Conservation (phyloP, 2,797 vertebrate genomes). For the Hapalemur alaotrensis region DNA sequence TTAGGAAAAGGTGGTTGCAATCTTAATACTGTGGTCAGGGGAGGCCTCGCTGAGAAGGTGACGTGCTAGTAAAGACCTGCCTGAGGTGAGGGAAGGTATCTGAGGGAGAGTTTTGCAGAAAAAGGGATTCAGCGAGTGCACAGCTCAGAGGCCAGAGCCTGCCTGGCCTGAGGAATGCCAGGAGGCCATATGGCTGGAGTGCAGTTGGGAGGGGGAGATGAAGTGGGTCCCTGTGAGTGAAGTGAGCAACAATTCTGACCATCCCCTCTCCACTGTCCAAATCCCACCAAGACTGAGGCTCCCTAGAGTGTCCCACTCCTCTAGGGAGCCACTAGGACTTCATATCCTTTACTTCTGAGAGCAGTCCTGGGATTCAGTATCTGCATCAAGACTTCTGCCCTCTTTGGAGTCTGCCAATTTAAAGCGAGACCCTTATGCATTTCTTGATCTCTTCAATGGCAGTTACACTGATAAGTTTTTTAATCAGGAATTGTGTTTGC, state of each 20-base stretch:
- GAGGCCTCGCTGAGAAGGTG: neutral
- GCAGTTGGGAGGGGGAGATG: neutral
- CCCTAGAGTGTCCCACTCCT: neutral
- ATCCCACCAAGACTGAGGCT: neutral
- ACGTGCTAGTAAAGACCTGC: neutral
- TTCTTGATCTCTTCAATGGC: neutral
- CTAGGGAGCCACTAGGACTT: neutral
- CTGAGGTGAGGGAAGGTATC: neutral
- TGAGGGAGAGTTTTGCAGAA: neutral
- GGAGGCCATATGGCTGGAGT: neutral
- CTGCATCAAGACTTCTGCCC: neutral
- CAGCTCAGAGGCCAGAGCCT: neutral
- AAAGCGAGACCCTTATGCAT: neutral
- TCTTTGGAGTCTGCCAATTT: neutral
- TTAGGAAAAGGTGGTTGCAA: neutral
- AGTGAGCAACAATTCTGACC: neutral
- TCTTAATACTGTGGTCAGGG: neutral
- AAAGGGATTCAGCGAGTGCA: neutral
- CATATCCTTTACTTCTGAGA: neutral
- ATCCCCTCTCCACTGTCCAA: neutral
- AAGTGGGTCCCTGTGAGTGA: neutral
- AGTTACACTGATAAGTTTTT: neutral
- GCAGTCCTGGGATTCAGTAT: neutral
- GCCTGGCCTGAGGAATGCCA: neutral
- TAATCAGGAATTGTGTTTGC: neutral